Evolutionary conservation across 92 coral and sea anemone genomes (phyloP).

Genomic region (Plumapathes pennacea): DNA sequence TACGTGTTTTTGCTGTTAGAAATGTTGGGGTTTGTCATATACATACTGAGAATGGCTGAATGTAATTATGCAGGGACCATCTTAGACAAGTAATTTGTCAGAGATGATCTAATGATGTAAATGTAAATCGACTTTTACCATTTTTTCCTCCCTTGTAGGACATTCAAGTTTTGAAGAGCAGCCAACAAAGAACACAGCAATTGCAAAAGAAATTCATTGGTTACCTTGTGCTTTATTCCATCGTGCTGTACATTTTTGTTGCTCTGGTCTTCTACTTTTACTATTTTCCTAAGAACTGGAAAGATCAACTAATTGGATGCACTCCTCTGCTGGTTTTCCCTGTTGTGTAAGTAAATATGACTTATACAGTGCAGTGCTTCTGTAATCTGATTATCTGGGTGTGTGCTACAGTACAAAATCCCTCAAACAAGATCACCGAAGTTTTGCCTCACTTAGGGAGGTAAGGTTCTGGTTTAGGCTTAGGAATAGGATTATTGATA

Average conservation of each 20-base stretch:
- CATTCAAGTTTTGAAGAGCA: slow-evolving; percentile 61
- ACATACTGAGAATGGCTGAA: too few relatives aligned
- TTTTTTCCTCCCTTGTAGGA: slow-evolving; percentile 49
- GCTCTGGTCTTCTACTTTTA: slow-evolving; percentile 88
- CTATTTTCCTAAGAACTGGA: slow-evolving; percentile 93
- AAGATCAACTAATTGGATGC: slow-evolving; percentile 67
- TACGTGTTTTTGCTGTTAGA: too few relatives aligned
- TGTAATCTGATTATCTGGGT: background rate
- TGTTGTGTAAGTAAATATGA: slow-evolving; percentile 66
- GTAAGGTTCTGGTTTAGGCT: too few relatives aligned
- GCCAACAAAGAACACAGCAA: slow-evolving; percentile 74
- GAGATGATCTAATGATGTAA: too few relatives aligned
- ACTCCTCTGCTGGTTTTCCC: slow-evolving; percentile 90
- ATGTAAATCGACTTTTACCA: background rate
- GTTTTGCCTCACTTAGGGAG: too few relatives aligned
- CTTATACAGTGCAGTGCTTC: background rate
- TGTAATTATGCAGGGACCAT: too few relatives aligned
- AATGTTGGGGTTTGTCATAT: too few relatives aligned
- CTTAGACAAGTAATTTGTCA: too few relatives aligned
- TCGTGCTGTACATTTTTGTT: slow-evolving; percentile 60
- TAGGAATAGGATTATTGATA: too few relatives aligned
- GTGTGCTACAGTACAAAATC: background rate
- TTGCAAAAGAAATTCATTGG: slow-evolving; percentile 91
- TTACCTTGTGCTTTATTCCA: slow-evolving; percentile 78
- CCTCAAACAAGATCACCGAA: too few relatives aligned